phyloP scores from a whole-genome alignment of 2,113 vertebrate species.

The Dasypus novemcinctus region DNA sequence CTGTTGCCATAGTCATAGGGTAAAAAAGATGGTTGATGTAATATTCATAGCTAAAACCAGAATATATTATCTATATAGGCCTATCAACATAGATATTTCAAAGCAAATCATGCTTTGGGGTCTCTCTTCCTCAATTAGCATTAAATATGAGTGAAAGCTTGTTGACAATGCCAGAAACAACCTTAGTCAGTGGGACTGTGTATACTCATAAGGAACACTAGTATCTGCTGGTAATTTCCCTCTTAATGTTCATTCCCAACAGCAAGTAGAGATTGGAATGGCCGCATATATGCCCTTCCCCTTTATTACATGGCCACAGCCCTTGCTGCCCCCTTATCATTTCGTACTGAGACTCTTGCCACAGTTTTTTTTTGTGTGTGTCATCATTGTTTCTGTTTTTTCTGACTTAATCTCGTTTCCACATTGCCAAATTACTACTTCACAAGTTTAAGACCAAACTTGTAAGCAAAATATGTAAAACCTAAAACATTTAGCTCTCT shows the following conservation, averaged over 20 bases:
- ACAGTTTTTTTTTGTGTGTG: too few relatives aligned
- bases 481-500: neutral
- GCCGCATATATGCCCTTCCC: neutral
- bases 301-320: neutral
- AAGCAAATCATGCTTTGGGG: neutral
- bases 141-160: neutral
- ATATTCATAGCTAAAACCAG: neutral
- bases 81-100: too few relatives aligned
- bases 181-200: neutral
- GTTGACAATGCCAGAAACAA: too few relatives aligned
- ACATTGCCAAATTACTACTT: neutral
- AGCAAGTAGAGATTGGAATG: neutral
- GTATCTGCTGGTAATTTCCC: neutral
- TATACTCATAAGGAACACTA: neutral
- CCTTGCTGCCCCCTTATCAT: too few relatives aligned
- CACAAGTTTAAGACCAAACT: neutral
- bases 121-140: neutral
- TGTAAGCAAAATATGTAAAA: neutral
- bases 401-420: neutral
- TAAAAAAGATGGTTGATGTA: neutral
- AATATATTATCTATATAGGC: too few relatives aligned
- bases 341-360: neutral
- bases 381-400: neutral
- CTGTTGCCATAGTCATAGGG: neutral
- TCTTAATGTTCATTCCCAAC: neutral